Evolutionary conservation across 2,113 vertebrate genomes (phyloP), one percentile per base, ranked within the genome.

Genomic region (Benthochromis sp.): DNA sequence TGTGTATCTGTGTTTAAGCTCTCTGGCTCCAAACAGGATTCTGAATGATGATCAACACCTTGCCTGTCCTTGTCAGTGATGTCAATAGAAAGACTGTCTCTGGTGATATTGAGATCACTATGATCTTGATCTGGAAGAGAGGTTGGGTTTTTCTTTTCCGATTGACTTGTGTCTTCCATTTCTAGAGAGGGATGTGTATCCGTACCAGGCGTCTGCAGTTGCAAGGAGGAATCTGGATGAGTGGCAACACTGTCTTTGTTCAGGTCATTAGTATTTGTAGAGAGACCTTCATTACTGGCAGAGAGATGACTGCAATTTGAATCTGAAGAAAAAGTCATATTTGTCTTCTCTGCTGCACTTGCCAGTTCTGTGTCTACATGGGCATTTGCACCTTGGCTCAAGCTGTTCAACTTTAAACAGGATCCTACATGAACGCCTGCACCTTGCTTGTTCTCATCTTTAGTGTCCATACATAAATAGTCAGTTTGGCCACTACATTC

Each of bases 11-110:
- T 50, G 13, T 36, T 80, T 53, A 57, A 47, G 66, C 76, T 57
- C 17, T 24, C 59, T 38, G 89, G 24, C 71, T 91, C 88, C 85
- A 94, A 90, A 81, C 63, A 87, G 50, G 80, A 86, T 8, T 93
- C 55, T 79, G 14, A 24, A 76, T 89, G 84, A n/a, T 82, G 82
- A 80, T 78, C 86, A 89, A 89, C 83, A 80, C 89, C 71, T 45
- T 88, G 66, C 21, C 82, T 31, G 14, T 89, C 61, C 31, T 69
- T 45, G 47, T 57, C 38, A 81, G 12, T 38, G 7, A 59, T 54
- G 81, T 71, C 53, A 12, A 83, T 27, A 36, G 52, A 69, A 21
- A 69, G 31, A 63, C 21, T 5, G 3, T 78, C 66, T 63, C 13
- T 17, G 7, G 57, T 79, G 36, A 66, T 19, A 63, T 11, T 27